These are phyloP conservation scores for Grus americana DNA, from an alignment of 2,113 vertebrate species.

Conservation along the genomic window DNA sequence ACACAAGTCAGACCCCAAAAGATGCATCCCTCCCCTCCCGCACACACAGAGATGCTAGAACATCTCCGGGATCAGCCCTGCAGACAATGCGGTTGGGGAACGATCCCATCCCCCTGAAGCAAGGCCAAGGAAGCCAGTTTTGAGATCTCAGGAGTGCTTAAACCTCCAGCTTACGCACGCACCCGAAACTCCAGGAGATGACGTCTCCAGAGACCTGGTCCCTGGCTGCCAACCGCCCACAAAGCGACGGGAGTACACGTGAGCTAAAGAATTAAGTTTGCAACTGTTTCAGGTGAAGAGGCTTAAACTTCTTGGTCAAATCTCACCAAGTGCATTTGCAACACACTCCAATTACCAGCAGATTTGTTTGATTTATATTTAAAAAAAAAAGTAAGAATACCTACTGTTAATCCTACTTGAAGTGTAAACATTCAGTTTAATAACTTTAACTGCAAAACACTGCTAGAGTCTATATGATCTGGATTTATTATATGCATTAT, in stretches of 20 bases:
- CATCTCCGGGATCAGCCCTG: background rate
- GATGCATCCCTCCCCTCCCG: background rate
- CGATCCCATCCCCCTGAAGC: background rate
- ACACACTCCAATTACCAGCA: background rate
- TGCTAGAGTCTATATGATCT: background rate
- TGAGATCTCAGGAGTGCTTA: background rate
- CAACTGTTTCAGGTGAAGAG: background rate
- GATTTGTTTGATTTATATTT: background rate
- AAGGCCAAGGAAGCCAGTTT: background rate
- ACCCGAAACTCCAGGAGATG: background rate
- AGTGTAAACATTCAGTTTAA: conserved; percentile 59
- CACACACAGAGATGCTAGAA: background rate
- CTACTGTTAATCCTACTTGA: conserved; percentile 14
- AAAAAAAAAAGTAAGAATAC: background rate
- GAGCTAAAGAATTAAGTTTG: background rate
- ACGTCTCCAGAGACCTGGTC: background rate
- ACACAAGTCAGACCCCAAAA: background rate
- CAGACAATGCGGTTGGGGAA: background rate
- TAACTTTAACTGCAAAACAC: conserved; percentile 41
- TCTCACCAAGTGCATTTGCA: background rate
- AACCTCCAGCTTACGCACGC: fast-evolving
- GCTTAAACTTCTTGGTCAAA: background rate
- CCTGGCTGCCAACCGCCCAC: fast-evolving
- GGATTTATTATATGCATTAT: conserved; percentile 22
- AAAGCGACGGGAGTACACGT: fast-evolving